Percentiles rank a stretch among this genome's conserved stretches.
phyloP scores from a whole-genome alignment of 2,113 vertebrate genomes.

The Heterocephalus glaber region DNA sequence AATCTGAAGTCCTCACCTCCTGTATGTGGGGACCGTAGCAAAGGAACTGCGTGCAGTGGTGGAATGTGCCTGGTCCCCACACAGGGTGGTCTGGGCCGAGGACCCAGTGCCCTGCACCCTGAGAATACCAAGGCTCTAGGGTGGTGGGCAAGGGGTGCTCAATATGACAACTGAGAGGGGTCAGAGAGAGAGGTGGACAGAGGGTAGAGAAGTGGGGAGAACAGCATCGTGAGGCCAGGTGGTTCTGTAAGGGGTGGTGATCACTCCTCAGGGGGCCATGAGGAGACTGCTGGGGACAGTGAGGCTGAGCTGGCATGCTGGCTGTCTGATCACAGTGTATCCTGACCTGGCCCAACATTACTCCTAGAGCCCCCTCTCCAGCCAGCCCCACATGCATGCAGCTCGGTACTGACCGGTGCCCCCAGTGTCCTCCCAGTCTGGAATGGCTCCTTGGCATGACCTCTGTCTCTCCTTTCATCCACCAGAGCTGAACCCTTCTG shows the following conservation, averaged over 20 bases:
- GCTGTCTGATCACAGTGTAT: background rate
- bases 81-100: too few species aligned
- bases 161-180: background rate
- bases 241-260: background rate
- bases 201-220: background rate
- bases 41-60: background rate
- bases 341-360: background rate
- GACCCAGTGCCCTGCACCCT: background rate
- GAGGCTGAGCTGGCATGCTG: background rate
- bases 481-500: background rate
- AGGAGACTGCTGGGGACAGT: background rate
- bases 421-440: background rate
- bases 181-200: background rate
- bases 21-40: background rate
- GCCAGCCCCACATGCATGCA: background rate
- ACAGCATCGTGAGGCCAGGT: background rate
- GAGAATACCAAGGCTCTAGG: background rate
- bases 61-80: background rate
- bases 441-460: too few species aligned
- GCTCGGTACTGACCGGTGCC: background rate
- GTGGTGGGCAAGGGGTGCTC: background rate
- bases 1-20: background rate
- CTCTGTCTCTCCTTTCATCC: background rate
- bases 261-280: background rate
- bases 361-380: background rate